Evolutionary conservation across 2,113 vertebrate genomes (phyloP).

Genomic region (Psammodynastes pulverulentus): DNA sequence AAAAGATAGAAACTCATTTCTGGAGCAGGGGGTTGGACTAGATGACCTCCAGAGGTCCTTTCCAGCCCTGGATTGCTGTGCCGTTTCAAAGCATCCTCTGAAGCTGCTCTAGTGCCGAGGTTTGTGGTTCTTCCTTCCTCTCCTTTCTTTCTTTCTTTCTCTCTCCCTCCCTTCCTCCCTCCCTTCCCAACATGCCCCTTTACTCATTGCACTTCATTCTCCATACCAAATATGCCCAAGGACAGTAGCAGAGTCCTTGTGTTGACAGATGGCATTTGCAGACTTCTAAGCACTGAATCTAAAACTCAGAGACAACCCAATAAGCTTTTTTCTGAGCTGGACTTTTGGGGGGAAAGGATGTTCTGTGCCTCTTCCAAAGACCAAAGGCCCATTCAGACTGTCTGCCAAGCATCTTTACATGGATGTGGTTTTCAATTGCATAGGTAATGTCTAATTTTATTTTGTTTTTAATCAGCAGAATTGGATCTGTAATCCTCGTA

Average conservation of each 20-base stretch:
- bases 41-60: too few species aligned
- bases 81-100: too few species aligned
- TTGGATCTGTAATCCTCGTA: conserved; percentile 53
- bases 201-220: neutral
- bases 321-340: neutral
- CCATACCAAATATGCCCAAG: neutral
- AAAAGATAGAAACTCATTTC: too few species aligned
- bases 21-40: too few species aligned
- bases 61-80: too few species aligned
- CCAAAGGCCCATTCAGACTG: neutral
- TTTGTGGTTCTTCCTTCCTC: neutral
- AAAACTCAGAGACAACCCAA: neutral
- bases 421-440: conserved; percentile 24
- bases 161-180: neutral
- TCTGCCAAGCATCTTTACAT: conserved; percentile 1
- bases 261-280: neutral
- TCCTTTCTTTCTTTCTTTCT: neutral
- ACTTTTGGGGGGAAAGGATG: neutral
- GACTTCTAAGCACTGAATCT: neutral
- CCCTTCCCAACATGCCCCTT: neutral
- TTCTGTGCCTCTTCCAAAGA: neutral
- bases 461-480: conserved; percentile 45
- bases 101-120: too few species aligned
- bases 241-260: neutral
- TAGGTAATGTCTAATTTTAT: conserved; percentile 16